These are phyloP conservation scores for Liposcelis brunnea DNA, from an alignment of 2,888 invertebrate genomes.

Conservation along the genomic window DNA sequence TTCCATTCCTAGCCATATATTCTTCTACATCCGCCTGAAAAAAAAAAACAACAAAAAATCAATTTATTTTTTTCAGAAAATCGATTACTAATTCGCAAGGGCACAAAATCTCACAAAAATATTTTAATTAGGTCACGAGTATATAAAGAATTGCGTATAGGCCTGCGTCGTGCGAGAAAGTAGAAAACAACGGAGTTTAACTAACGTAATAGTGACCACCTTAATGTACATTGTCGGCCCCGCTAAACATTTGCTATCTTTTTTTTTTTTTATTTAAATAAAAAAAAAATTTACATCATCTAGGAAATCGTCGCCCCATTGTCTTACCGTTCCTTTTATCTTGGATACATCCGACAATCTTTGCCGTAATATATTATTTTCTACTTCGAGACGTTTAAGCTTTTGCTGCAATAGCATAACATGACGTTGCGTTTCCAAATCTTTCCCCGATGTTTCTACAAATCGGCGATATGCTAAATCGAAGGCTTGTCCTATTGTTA, in stretches of 20 bases:
- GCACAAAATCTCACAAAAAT: no score
- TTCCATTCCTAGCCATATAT: constrained; percentile 22
- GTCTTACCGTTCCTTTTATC: constrained; percentile 31
- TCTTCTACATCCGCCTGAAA: constrained; percentile 21
- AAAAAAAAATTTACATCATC: no score
- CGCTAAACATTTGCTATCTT: no score
- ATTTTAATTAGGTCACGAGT: no score
- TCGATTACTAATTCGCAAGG: no score
- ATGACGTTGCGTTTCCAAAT: constrained; percentile 68
- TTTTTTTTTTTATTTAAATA: no score
- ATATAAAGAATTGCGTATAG: no score
- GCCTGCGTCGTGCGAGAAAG: no score
- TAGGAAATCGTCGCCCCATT: neutral
- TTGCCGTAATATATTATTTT: constrained; percentile 66
- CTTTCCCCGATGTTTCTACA: constrained; percentile 79
- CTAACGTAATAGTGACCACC: no score
- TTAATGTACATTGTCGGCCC: no score
- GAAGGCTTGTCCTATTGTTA: constrained; percentile 96
- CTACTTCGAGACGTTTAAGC: constrained; percentile 72
- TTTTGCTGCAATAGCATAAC: constrained; percentile 62
- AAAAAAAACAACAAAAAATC: neutral
- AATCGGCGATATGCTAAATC: constrained; percentile 87
- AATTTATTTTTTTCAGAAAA: no score
- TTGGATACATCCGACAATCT: constrained; percentile 51
- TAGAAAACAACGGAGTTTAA: no score